Conservation (phyloP, 2,888 invertebrate genomes). For the Hypsopygia costalis region DNA sequence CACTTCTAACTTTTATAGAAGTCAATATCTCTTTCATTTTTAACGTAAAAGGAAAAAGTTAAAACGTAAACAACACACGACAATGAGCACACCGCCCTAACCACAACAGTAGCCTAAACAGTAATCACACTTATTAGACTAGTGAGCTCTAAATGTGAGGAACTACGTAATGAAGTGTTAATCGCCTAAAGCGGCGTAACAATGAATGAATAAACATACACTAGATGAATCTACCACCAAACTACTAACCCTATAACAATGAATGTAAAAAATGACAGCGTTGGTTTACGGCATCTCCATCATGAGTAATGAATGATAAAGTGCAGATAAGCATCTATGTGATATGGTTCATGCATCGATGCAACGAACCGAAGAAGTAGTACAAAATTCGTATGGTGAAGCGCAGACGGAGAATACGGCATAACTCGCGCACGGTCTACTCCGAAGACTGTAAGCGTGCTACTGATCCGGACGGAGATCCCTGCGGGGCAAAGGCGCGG, state of each 20-base stretch:
- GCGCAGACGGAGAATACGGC: conserved; percentile 64
- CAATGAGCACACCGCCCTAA: background rate
- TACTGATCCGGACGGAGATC: conserved; percentile 48
- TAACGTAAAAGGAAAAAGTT: too few species aligned
- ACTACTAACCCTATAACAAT: conserved; percentile 24
- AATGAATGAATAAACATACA: conserved; percentile 11
- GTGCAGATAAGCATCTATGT: conserved; percentile 72
- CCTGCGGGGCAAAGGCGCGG: conserved; percentile 21
- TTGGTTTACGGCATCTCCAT: conserved; percentile 26
- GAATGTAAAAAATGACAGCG: conserved; percentile 28
- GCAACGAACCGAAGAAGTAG: conserved; percentile 75
- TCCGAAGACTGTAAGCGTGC: conserved; percentile 59
- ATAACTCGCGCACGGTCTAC: conserved; percentile 68
- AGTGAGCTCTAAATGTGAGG: conserved; percentile 4
- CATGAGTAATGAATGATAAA: conserved; percentile 50
- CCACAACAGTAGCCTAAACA: background rate
- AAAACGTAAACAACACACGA: background rate
- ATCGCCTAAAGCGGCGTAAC: background rate
- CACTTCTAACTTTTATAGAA: too few species aligned
- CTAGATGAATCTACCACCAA: conserved; percentile 30
- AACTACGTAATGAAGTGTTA: conserved; percentile 5
- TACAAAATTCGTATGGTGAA: conserved; percentile 66
- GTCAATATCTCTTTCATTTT: too few species aligned
- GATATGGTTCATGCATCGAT: conserved; percentile 73
- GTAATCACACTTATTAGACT: background rate